Percentiles rank a stretch among this genome's conserved stretches.
Conservation (phyloP, 1,140 invertebrate species). For the Drosophila oshimai region DNA sequence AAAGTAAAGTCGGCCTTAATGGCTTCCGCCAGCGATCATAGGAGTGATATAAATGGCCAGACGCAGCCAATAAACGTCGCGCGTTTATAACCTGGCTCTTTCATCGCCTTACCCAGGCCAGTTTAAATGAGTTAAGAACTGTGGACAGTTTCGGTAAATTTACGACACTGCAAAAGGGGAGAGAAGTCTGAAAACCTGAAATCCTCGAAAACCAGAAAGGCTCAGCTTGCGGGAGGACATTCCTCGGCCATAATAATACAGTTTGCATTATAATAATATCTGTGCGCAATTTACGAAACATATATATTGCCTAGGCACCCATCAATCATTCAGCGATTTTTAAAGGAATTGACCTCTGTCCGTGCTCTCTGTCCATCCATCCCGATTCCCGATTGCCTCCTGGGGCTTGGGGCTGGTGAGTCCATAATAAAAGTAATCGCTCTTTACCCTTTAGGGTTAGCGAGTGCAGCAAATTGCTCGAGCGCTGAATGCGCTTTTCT, state of each 20-base stretch:
- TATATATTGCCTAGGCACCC: conserved; percentile 71
- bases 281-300: conserved; percentile 52
- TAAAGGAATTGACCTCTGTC: conserved; percentile 61
- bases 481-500: conserved; percentile 70
- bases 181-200: background rate
- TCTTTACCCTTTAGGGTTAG: conserved; percentile 81
- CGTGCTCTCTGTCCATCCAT: conserved; percentile 7
- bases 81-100: conserved; percentile 68
- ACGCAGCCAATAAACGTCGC: conserved; percentile 82
- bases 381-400: conserved; percentile 33
- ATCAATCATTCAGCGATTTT: conserved; percentile 72
- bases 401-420: too few relatives aligned
- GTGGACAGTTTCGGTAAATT: conserved; percentile 73
- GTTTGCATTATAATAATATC: conserved; percentile 77
- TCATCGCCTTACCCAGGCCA: conserved; percentile 57
- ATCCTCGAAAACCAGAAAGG: background rate
- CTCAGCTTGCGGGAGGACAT: conserved; percentile 33
- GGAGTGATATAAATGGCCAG: conserved; percentile 82
- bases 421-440: conserved; percentile 81
- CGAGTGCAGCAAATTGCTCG: conserved; percentile 76
- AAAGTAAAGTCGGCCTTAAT: conserved; percentile 54
- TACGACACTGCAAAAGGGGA: conserved; percentile 28
- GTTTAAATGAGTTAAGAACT: conserved; percentile 77
- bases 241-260: conserved; percentile 65
- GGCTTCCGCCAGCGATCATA: conserved; percentile 82